Percentiles rank a stretch among this genome's conserved stretches.
phyloP scores from a whole-genome alignment of 1,140 invertebrate genomes.

The Euwallacea similis region DNA sequence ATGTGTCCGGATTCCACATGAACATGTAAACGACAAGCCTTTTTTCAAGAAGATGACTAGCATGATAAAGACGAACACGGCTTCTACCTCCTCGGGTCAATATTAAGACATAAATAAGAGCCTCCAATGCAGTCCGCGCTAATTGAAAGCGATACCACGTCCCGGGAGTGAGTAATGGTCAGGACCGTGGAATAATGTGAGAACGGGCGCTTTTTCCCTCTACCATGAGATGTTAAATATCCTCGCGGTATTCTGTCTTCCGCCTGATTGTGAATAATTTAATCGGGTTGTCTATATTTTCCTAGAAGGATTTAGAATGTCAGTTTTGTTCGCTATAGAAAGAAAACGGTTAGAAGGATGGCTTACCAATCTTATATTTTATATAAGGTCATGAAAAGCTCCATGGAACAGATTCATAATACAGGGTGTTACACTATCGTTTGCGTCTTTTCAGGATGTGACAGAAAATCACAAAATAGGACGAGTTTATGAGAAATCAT shows the following conservation, averaged over 20 bases:
- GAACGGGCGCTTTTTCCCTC: slow-evolving; percentile 24
- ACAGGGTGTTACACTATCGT: no score
- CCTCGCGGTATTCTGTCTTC: slow-evolving; percentile 18
- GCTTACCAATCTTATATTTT: no score
- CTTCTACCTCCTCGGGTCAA: slow-evolving; percentile 23
- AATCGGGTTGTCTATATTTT: not conserved
- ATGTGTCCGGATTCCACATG: slow-evolving; percentile 17
- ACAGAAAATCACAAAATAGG: no score
- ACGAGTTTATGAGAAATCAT: no score
- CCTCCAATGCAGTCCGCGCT: slow-evolving; percentile 24
- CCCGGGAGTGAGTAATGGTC: slow-evolving; percentile 21
- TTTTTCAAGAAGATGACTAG: slow-evolving; percentile 23
- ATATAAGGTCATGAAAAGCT: no score
- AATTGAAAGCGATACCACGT: slow-evolving; percentile 30
- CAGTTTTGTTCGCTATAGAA: no score
- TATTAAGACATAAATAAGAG: slow-evolving; percentile 31
- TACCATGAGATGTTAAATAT: slow-evolving; percentile 18
- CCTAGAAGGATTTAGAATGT: no score
- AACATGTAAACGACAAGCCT: slow-evolving; percentile 16
- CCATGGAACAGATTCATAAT: no score
- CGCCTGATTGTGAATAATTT: slow-evolving; percentile 6
- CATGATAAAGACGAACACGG: slow-evolving; percentile 24
- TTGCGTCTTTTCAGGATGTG: no score
- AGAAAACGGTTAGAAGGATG: no score
- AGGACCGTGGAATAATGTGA: slow-evolving; percentile 17